phyloP scores from a whole-genome alignment of 2,888 invertebrate genomes.

The Agrochola lychnidis region DNA sequence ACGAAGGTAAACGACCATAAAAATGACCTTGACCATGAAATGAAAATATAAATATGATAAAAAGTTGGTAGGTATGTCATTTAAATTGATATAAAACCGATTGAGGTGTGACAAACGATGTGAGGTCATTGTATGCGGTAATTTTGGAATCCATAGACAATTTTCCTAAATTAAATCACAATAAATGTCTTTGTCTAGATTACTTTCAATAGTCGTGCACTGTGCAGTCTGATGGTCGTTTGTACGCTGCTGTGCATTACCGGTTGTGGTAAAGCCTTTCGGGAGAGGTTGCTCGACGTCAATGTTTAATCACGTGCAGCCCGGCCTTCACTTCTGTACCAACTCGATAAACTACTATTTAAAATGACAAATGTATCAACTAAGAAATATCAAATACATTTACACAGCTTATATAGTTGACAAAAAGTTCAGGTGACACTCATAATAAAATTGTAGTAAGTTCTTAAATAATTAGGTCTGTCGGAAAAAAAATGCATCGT shows the following conservation, averaged over 20 bases:
- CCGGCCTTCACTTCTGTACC: conserved; percentile 73
- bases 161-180: not conserved
- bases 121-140: conserved; percentile 30
- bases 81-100: conserved; percentile 12
- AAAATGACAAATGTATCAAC: conserved; percentile 38
- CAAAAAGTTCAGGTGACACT: not conserved
- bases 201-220: conserved; percentile 5
- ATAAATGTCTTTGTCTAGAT: not conserved
- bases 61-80: conserved; percentile 16
- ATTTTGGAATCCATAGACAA: conserved; percentile 1
- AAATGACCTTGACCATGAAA: conserved; percentile 62
- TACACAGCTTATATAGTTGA: not conserved
- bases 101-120: conserved; percentile 21
- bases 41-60: conserved; percentile 27
- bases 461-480: not conserved
- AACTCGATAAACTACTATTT: conserved; percentile 46
- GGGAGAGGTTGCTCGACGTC: conserved; percentile 77
- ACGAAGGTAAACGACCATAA: conserved; percentile 60
- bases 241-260: conserved; percentile 38
- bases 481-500: no score
- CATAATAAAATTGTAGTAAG: not conserved
- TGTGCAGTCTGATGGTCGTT: conserved; percentile 5
- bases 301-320: conserved; percentile 77
- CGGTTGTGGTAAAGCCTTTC: conserved; percentile 56
- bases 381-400: conserved; percentile 35